Conservation (phyloP, 2,888 invertebrate genomes). For the Heliconius ismenius region DNA sequence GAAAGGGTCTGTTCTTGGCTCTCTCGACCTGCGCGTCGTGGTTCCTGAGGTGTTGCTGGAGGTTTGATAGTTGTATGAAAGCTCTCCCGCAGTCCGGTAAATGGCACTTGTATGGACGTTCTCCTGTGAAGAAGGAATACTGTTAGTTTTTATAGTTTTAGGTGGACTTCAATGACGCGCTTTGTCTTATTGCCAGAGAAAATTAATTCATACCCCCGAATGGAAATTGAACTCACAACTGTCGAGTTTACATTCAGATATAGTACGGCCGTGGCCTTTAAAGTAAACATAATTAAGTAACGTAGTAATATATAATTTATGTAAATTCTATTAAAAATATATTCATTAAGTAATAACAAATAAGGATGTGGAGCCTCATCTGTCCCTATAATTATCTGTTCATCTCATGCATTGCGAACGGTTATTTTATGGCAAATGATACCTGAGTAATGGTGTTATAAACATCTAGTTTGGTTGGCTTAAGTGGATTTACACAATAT, state of each 20-base stretch:
- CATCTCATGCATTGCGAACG: constrained; percentile 21
- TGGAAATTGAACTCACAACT: not conserved
- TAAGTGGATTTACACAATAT: constrained; percentile 29
- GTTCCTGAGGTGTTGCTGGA: constrained; percentile 97
- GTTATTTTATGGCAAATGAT: constrained; percentile 35
- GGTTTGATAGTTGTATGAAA: constrained; percentile 97
- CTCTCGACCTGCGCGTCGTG: constrained; percentile 97
- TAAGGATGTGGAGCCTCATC: constrained; percentile 7
- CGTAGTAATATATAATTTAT: not conserved
- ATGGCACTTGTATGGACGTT: constrained; percentile 98
- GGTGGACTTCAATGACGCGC: not conserved
- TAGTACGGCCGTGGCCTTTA: not conserved
- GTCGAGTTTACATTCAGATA: not conserved
- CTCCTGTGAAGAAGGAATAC: constrained; percentile 84
- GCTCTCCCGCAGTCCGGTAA: constrained; percentile 97
- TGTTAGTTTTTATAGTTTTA: not conserved
- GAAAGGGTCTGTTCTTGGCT: constrained; percentile 96
- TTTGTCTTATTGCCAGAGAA: not conserved
- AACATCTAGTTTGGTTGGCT: constrained; percentile 33
- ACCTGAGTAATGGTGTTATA: constrained; percentile 34
- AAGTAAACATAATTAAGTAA: too few species aligned
- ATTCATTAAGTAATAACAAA: constrained; percentile 12
- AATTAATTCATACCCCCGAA: not conserved
- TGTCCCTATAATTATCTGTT: constrained; percentile 27
- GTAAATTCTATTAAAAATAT: constrained; percentile 14